phyloP scores from a whole-genome alignment of 92 coral and sea anemone genomes.

The Blastomussa wellsi region DNA sequence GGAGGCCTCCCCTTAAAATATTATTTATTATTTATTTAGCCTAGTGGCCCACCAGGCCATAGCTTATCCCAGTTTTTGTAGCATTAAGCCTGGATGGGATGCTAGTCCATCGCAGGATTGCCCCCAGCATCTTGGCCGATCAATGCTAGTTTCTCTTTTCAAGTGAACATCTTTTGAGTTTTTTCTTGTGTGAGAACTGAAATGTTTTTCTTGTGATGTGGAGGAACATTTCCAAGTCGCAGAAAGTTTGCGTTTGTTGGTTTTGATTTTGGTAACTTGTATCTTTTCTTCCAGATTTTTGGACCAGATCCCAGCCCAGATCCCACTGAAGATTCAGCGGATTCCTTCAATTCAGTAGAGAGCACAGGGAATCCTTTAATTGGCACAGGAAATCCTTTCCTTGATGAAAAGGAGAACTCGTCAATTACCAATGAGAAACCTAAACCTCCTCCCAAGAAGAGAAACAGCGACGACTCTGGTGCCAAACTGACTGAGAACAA shows the following conservation, averaged over 20 bases:
- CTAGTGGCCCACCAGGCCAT: no score
- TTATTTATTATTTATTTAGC: no score
- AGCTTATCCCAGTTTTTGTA: no score
- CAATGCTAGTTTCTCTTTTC: neutral
- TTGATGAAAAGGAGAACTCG: constrained; percentile 18
- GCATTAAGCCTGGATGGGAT: no score
- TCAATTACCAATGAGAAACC: constrained; percentile 30
- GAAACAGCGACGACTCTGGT: constrained; percentile 36
- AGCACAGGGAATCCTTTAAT: constrained; percentile 28
- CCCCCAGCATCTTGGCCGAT: no score
- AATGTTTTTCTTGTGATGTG: neutral
- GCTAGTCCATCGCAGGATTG: no score
- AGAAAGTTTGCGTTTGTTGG: neutral
- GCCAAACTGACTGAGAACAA: constrained; percentile 12
- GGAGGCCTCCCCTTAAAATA: no score
- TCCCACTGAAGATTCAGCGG: neutral
- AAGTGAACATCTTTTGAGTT: neutral
- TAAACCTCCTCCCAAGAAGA: constrained; percentile 61
- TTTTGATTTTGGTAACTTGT: neutral
- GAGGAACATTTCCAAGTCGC: neutral
- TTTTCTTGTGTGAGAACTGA: no score
- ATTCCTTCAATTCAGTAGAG: constrained; percentile 8
- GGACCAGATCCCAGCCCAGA: constrained; percentile 45
- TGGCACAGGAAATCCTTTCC: constrained; percentile 36
- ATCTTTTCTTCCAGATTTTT: constrained; percentile 25